Percentiles rank a stretch among this genome's conserved stretches.
phyloP scores from a whole-genome alignment of 1,140 invertebrate genomes.

The Platorchestia sp. region DNA sequence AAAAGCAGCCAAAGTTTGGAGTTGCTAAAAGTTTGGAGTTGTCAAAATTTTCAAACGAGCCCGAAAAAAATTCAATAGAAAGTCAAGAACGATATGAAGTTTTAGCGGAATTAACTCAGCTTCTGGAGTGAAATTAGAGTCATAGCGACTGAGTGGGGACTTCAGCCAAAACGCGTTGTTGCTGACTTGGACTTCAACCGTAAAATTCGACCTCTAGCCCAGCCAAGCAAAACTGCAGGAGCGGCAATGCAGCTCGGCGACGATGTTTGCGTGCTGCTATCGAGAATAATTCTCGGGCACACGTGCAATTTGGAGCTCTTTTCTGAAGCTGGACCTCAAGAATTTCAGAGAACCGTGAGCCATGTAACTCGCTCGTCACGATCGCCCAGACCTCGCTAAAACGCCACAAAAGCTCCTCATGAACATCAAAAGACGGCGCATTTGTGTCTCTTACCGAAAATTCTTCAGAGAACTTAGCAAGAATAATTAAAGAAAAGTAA shows the following conservation, averaged over 20 bases:
- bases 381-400: neutral
- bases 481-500: neutral
- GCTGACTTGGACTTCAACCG: too few relatives aligned
- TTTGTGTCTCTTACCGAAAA: neutral
- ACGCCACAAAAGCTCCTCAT: neutral
- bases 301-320: conserved; percentile 19
- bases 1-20: neutral
- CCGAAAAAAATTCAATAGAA: too few relatives aligned
- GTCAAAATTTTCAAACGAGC: too few relatives aligned
- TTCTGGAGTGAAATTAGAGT: too few relatives aligned
- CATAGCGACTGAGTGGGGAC: too few relatives aligned
- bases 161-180: too few relatives aligned
- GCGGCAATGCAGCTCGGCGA: conserved; percentile 32
- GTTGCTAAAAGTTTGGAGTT: neutral
- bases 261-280: conserved; percentile 39
- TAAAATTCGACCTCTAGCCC: neutral
- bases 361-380: conserved; percentile 42
- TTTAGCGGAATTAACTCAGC: too few relatives aligned
- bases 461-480: neutral
- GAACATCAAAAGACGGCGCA: neutral
- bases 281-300: conserved; percentile 26
- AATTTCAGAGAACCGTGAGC: conserved; percentile 10
- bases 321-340: neutral
- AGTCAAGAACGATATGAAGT: too few relatives aligned
- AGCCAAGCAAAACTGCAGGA: neutral